Conservation (phyloP, 2,113 vertebrate species). For the Antechinus flavipes region DNA sequence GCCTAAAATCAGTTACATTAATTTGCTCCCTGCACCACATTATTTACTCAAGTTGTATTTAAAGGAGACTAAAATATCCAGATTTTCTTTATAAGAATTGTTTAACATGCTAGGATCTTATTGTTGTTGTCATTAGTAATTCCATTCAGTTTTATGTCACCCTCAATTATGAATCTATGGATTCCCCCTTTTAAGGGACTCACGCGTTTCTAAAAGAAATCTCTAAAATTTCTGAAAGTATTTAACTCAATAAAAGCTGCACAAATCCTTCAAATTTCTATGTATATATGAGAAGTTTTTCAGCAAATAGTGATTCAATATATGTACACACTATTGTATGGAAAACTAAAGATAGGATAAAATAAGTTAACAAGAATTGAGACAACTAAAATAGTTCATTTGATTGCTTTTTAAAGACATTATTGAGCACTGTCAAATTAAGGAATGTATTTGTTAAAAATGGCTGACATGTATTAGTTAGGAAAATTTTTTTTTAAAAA, state of each 20-base stretch:
- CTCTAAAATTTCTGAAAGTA: too few relatives aligned
- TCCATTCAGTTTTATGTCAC: too few relatives aligned
- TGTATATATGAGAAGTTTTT: neutral
- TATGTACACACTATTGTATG: neutral
- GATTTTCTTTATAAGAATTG: too few relatives aligned
- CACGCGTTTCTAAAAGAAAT: too few relatives aligned
- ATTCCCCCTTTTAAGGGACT: neutral
- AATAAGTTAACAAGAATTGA: neutral
- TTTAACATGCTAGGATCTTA: too few relatives aligned
- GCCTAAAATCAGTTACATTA: too few relatives aligned
- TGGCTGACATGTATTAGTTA: neutral
- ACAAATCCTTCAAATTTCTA: neutral
- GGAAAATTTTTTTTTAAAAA: too few relatives aligned
- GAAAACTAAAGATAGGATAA: conserved; percentile 28
- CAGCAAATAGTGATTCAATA: neutral
- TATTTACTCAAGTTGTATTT: too few relatives aligned
- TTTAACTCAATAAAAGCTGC: neutral
- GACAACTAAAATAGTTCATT: conserved; percentile 31
- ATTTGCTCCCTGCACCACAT: too few relatives aligned
- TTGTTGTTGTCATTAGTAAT: too few relatives aligned
- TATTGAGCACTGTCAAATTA: neutral
- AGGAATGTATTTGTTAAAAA: neutral
- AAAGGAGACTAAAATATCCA: too few relatives aligned
- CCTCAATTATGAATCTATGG: too few relatives aligned
- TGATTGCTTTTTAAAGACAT: conserved; percentile 6